Conservation (phyloP, 2,797 vertebrate species). For the Smutsia temminckii region DNA sequence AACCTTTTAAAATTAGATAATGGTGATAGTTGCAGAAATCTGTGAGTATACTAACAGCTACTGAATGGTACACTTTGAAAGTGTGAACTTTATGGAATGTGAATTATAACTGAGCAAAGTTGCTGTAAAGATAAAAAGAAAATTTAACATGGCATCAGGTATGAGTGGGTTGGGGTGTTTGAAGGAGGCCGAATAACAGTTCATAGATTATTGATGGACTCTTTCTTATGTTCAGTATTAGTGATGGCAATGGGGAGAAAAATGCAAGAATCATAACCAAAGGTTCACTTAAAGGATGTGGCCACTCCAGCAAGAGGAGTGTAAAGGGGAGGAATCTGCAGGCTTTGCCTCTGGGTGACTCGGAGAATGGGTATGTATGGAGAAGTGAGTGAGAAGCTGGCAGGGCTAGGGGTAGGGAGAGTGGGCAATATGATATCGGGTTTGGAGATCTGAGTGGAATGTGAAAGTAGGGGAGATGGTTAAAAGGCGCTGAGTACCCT, state of each 20-base stretch:
- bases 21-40: not conserved
- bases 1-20: not conserved
- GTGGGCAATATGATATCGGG: not conserved
- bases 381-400: not conserved
- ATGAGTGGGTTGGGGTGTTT: not conserved
- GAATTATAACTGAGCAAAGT: not conserved
- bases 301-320: not conserved
- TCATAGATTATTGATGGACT: not conserved
- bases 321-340: not conserved
- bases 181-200: not conserved
- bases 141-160: not conserved
- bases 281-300: not conserved
- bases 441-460: not conserved
- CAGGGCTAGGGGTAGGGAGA: no score
- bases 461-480: not conserved
- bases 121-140: not conserved
- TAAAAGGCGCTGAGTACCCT: not conserved
- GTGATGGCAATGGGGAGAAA: not conserved
- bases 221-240: not conserved
- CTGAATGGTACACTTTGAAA: not conserved
- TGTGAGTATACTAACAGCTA: not conserved
- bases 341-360: not conserved
- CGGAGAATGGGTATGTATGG: not conserved
- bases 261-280: not conserved
- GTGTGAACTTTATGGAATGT: not conserved